These are phyloP conservation scores for Camelus bactrianus DNA, from an alignment of 2,113 vertebrate genomes.

Conservation along the genomic window DNA sequence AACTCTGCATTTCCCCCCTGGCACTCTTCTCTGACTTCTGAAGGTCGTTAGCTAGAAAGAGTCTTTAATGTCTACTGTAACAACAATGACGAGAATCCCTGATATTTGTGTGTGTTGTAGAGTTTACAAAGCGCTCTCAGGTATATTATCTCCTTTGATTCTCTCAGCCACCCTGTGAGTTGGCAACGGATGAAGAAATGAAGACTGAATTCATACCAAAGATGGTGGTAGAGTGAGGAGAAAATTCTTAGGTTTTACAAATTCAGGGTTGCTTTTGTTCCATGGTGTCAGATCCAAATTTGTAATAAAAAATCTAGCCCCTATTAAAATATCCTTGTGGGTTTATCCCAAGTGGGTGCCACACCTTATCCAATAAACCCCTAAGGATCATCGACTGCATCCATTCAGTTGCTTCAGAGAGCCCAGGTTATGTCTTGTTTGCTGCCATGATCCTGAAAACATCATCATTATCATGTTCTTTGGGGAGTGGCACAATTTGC, in stretches of 20 bases:
- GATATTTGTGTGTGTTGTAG: background rate
- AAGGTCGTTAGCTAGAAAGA: conserved; percentile 2
- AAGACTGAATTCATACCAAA: background rate
- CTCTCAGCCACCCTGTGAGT: background rate
- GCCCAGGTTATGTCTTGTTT: background rate
- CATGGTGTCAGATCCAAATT: background rate
- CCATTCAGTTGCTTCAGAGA: background rate
- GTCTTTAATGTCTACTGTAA: background rate
- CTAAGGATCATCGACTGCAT: background rate
- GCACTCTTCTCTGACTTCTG: conserved; percentile 39
- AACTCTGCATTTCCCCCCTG: background rate
- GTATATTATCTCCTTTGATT: background rate
- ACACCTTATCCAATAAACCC: background rate
- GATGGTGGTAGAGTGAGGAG: background rate
- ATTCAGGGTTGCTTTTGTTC: conserved; percentile 17
- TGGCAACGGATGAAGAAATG: background rate
- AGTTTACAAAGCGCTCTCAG: background rate
- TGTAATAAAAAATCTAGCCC: background rate
- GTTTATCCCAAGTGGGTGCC: background rate
- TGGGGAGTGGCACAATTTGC: background rate
- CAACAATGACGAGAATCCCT: background rate
- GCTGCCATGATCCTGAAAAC: background rate
- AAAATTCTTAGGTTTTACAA: background rate
- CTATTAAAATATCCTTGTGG: conserved; percentile 9
- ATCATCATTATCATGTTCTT: background rate